Conservation (phyloP, 2,797 vertebrate species). For the Hypotaenidia philippensis region DNA sequence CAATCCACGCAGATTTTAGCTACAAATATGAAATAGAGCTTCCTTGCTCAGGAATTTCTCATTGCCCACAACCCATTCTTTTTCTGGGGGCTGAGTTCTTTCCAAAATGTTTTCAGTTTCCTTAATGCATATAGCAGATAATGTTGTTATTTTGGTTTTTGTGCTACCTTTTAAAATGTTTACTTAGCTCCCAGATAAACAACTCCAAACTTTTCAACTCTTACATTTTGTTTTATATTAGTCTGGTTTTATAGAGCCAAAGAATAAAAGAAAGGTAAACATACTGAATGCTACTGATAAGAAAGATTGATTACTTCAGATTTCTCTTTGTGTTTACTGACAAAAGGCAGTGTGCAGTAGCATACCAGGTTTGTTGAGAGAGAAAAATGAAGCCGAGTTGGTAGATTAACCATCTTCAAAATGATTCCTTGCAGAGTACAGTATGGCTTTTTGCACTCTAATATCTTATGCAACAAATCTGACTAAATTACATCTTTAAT, state of each 20-base stretch:
- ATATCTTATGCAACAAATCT: conserved; percentile 59
- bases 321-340: conserved; percentile 80
- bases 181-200: conserved; percentile 6
- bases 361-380: conserved; percentile 48
- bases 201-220: background rate
- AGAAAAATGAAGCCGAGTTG: conserved; percentile 76
- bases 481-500: conserved; percentile 66
- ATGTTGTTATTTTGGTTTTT: background rate
- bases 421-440: conserved; percentile 46
- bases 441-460: conserved; percentile 41
- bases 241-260: conserved; percentile 61
- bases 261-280: conserved; percentile 70
- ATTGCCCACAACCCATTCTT: conserved; percentile 17
- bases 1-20: background rate
- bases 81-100: background rate
- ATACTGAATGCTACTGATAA: conserved; percentile 76
- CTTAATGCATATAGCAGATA: background rate
- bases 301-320: conserved; percentile 80
- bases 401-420: conserved; percentile 64
- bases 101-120: background rate
- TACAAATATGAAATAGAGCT: background rate
- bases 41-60: conserved; percentile 8
- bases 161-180: background rate
- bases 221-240: conserved; percentile 58
- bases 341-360: conserved; percentile 70